Evolutionary conservation across 2,797 vertebrate species (phyloP), one percentile per base, ranked within the genome.

Genomic region (Cirrhinus molitorella): DNA sequence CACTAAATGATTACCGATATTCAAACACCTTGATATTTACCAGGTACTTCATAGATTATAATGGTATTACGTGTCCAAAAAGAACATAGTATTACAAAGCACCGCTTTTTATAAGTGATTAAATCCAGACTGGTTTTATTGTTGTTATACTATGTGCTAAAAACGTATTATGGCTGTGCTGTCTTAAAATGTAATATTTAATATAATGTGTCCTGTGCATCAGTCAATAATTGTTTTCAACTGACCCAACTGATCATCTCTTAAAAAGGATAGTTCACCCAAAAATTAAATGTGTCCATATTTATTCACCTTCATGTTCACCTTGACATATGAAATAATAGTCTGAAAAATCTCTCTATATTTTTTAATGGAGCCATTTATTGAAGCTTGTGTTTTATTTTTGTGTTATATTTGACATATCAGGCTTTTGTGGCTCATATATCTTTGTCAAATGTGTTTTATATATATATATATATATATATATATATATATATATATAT

Each of bases 181-280:
- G 53, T 72, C 43, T 71, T 81, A 49, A 37, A 59, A 81, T 81
- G 23, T 71, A 17, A 81, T 72, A 47, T 71, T 43, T 80, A 10
- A 74, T 55, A 23, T 72, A 57, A 70, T 13, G 19, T 49, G 25
- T 71, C 55, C 13, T 31, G 66, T 80, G 37, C 53, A 11, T 47
- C 25, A n/a, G 67, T 80, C 23, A n/a, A 28, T 43, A 45, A 45
- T 59, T 80, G 34, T 80, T 51, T 2, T 51, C 66, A n/a, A n/a
- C n/a, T n/a, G 51, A 70, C 23, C 5, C 37, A 61, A 23, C 47
- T 8, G 9, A 34, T n/a, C 23, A 31, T 70, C n/a, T 61, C 9
- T 49, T 31, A 81, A 74, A 74, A 34, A n/a, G 14, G 49, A 74
- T 23, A 57, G 31, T 57, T 75, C 34, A 17, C 51, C 21, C 31